Percentiles rank a stretch among this genome's conserved stretches.
Evolutionary conservation across 2,797 vertebrate genomes (phyloP).

Genomic region (Epinephelus malabaricus): DNA sequence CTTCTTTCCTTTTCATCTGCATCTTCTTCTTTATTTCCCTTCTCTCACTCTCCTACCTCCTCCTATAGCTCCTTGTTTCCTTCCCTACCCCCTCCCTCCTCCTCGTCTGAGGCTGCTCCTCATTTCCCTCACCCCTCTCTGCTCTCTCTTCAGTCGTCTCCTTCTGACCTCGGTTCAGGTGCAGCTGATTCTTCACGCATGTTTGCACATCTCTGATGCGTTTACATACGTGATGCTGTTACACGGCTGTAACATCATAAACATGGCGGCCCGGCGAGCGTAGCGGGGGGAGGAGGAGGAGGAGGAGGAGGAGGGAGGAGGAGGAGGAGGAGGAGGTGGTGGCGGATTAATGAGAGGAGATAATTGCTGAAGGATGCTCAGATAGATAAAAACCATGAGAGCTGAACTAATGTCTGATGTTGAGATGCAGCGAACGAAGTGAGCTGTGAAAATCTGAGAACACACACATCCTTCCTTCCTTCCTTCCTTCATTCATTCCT

Average conservation of each 20-base stretch:
- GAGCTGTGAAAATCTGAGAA: conserved; percentile 13
- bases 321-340: neutral
- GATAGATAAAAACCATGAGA: conserved; percentile 16
- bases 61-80: neutral
- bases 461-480: neutral
- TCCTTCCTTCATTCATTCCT: neutral
- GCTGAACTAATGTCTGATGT: conserved; percentile 37
- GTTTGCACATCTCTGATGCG: neutral
- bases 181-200: conserved; percentile 17
- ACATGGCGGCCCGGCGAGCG: neutral
- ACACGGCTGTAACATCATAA: neutral
- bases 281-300: too few species aligned
- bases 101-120: too few species aligned
- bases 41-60: neutral
- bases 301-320: neutral
- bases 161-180: conserved; percentile 27
- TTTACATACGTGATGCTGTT: neutral
- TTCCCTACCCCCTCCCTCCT: neutral
- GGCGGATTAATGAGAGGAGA: conserved; percentile 16
- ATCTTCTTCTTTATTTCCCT: too few species aligned
- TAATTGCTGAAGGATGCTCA: conserved; percentile 21
- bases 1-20: too few species aligned
- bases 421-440: conserved; percentile 13
- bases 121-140: too few species aligned
- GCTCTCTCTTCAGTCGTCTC: too few species aligned